Evolutionary conservation across 2,797 vertebrate genomes (phyloP).

Genomic region (Synaphobranchus kaupii): DNA sequence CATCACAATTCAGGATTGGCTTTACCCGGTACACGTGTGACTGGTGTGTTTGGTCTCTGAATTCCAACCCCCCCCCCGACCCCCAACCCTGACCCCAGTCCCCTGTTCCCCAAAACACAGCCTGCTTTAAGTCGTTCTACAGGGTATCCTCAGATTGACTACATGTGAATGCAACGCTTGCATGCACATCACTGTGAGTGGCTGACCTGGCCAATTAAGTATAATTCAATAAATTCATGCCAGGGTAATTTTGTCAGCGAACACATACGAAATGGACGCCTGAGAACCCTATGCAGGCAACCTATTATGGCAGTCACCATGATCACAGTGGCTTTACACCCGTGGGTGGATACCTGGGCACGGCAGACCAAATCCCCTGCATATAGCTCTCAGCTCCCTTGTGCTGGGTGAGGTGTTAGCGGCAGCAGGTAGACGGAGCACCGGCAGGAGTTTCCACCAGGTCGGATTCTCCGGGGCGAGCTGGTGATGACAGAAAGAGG

Average conservation of each 20-base stretch:
- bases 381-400: slow-evolving; percentile 25
- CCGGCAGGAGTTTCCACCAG: slow-evolving; percentile 19
- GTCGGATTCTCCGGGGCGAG: slow-evolving; percentile 17
- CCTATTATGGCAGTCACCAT: slow-evolving; percentile 16
- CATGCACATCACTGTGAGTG: neutral
- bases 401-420: slow-evolving; percentile 9
- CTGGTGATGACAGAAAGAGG: slow-evolving; percentile 31
- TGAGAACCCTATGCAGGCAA: neutral
- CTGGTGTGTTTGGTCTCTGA: neutral
- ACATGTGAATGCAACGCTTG: neutral
- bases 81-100: neutral
- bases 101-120: neutral
- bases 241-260: neutral
- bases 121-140: neutral
- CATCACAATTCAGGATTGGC: neutral
- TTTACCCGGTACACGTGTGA: neutral
- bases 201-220: neutral
- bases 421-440: slow-evolving; percentile 26
- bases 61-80: neutral
- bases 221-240: neutral
- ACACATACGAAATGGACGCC: neutral
- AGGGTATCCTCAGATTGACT: neutral
- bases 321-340: neutral
- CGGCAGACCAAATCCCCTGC: neutral
- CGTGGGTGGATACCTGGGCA: slow-evolving; percentile 8